These are phyloP conservation scores for Chaitophorus viminalis DNA, from an alignment of 2,888 invertebrate genomes.

Conservation along the genomic window DNA sequence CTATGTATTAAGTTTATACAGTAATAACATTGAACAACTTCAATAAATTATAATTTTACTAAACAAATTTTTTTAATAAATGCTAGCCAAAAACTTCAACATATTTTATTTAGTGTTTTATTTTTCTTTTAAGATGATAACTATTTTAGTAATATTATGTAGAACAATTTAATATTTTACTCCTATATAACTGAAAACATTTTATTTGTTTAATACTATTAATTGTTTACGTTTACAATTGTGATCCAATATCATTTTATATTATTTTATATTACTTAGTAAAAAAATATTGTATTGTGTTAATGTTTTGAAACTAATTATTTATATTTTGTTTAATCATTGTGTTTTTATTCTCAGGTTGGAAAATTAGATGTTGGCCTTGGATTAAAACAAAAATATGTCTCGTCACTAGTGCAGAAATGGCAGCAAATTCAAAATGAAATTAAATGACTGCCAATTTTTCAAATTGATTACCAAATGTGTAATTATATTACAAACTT, in stretches of 20 bases:
- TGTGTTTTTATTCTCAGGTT: conserved; percentile 66
- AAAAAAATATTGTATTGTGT: neutral
- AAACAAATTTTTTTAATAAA: no score
- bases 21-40: no score
- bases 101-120: neutral
- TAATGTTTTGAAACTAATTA: neutral
- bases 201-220: no score
- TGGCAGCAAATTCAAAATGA: conserved; percentile 75
- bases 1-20: no score
- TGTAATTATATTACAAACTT: conserved; percentile 9
- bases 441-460: conserved; percentile 48
- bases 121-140: no score
- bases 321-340: neutral
- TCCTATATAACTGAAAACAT: no score
- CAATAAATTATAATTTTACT: no score
- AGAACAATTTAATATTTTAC: no score
- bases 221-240: no score
- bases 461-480: neutral
- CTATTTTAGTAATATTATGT: no score
- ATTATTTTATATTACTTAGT: neutral
- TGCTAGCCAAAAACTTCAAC: neutral
- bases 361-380: conserved; percentile 72
- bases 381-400: conserved; percentile 76
- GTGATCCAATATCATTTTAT: no score
- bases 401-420: conserved; percentile 76